phyloP scores from a whole-genome alignment of 35 echinoderm and acorn worm species.

The Eucidaris tribuloides region DNA sequence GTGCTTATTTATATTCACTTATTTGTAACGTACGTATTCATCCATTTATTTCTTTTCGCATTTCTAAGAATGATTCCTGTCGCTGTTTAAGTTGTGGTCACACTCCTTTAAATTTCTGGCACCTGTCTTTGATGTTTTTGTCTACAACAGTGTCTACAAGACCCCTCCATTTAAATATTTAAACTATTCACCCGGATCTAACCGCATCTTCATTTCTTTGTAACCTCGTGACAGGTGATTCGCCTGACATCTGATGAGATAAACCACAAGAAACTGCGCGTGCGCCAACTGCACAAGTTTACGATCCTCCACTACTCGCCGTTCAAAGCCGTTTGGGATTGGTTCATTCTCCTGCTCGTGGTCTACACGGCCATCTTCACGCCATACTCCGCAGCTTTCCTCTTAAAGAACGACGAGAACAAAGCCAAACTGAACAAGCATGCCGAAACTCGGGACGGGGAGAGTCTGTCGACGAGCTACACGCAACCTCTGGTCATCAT shows the following conservation, averaged over 20 bases:
- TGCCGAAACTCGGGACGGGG: constrained; percentile 70
- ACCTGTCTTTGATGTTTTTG: neutral
- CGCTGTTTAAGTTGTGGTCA: neutral
- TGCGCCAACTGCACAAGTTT: constrained; percentile 76
- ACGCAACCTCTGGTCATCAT: constrained; percentile 89
- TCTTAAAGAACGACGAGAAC: constrained; percentile 48
- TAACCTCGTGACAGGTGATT: too few species aligned
- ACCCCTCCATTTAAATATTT: neutral
- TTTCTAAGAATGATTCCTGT: neutral
- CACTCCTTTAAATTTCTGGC: neutral
- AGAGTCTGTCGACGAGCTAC: constrained; percentile 63
- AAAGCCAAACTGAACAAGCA: constrained; percentile 77
- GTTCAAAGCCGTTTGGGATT: constrained; percentile 98
- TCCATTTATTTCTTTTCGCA: too few species aligned
- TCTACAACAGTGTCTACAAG: neutral
- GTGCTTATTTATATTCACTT: too few species aligned
- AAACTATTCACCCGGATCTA: neutral
- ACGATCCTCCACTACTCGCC: constrained; percentile 99
- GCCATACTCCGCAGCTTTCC: constrained; percentile 91
- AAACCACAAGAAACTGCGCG: constrained; percentile 91
- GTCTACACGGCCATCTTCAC: constrained; percentile 98
- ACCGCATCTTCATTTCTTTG: neutral
- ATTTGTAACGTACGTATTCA: too few species aligned
- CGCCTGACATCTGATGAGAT: constrained; percentile 95
- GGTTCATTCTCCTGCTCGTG: constrained; percentile 87